These are phyloP conservation scores for Frankliniella intonsa DNA, from an alignment of 2,888 invertebrate genomes.

Conservation along the genomic window DNA sequence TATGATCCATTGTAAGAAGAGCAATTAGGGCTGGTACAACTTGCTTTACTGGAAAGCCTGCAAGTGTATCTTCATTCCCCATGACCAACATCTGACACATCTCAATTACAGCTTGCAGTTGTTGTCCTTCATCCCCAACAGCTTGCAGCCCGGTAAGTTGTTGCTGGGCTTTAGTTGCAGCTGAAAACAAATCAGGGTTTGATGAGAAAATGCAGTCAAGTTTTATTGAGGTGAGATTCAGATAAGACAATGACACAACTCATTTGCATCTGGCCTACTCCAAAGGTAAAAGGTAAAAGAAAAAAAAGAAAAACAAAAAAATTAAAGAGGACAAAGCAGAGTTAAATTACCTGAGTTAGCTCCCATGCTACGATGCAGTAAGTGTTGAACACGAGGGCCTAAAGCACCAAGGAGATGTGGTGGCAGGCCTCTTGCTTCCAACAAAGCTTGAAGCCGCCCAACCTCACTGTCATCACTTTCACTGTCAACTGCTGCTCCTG, in stretches of 20 bases:
- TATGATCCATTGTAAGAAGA: constrained; percentile 92
- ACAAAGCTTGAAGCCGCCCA: constrained; percentile 86
- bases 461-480: constrained; percentile 93
- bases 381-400: constrained; percentile 93
- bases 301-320: too few relatives aligned
- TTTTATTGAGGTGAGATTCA: constrained; percentile 28
- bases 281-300: background rate
- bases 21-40: constrained; percentile 93
- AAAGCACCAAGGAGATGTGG: constrained; percentile 94
- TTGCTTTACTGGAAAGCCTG: constrained; percentile 97
- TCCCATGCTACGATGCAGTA: constrained; percentile 90
- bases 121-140: constrained; percentile 90
- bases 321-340: constrained; percentile 33
- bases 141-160: constrained; percentile 87
- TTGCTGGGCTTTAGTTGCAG: constrained; percentile 89
- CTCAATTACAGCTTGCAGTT: constrained; percentile 93
- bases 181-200: constrained; percentile 32
- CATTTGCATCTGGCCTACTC: background rate
- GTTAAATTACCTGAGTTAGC: constrained; percentile 63
- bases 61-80: constrained; percentile 97
- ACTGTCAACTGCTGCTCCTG: constrained; percentile 55
- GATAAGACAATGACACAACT: constrained; percentile 15
- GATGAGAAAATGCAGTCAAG: constrained; percentile 30
- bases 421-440: constrained; percentile 93
- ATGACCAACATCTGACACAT: constrained; percentile 98